Evolutionary conservation across 2,888 invertebrate genomes (phyloP).

Genomic region (Hypselothyrea guttata): DNA sequence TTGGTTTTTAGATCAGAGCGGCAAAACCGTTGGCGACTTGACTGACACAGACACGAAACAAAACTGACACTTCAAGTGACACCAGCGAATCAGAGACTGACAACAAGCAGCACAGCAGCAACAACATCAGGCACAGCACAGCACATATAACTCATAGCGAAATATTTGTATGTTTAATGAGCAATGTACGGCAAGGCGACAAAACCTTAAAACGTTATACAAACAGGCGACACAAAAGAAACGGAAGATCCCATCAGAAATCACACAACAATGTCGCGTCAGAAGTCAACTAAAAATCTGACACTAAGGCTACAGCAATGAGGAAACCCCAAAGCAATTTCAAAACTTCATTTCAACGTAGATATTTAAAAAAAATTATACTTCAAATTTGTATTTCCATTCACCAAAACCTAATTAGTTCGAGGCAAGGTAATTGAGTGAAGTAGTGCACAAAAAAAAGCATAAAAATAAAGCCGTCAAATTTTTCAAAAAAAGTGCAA

Average conservation of each 20-base stretch:
- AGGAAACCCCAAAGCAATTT: constrained; percentile 22
- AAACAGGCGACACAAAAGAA: constrained; percentile 26
- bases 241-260: constrained; percentile 59
- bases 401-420: too few relatives aligned
- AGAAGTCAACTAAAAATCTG: constrained; percentile 31
- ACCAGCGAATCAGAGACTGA: constrained; percentile 30
- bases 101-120: constrained; percentile 16
- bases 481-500: too few relatives aligned
- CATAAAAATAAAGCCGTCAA: too few relatives aligned
- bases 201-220: background rate
- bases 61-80: constrained; percentile 74
- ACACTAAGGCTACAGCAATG: constrained; percentile 19
- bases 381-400: constrained; percentile 19
- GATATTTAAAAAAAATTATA: constrained; percentile 16
- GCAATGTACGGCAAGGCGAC: constrained; percentile 10
- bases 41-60: constrained; percentile 70
- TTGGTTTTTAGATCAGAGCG: constrained; percentile 40
- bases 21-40: constrained; percentile 59
- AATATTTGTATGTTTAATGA: constrained; percentile 34
- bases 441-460: too few relatives aligned
- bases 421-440: too few relatives aligned
- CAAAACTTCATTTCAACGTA: constrained; percentile 28
- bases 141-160: constrained; percentile 3
- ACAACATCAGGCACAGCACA: constrained; percentile 12
- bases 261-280: constrained; percentile 26